Base-by-base conservation (phyloP, 2,797 vertebrate genomes). In the Xenopus petersii region DNA sequence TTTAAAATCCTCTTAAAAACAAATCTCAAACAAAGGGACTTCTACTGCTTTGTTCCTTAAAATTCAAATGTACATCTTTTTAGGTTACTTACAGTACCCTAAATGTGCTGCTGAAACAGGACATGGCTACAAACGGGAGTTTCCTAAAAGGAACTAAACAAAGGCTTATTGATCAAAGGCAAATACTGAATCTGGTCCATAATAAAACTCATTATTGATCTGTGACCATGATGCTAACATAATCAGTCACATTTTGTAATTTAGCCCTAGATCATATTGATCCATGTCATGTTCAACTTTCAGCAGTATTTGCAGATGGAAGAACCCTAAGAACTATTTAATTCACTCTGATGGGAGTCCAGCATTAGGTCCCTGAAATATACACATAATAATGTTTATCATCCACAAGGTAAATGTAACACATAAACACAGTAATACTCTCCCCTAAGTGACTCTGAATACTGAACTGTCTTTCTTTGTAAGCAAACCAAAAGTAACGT, bases 221-320 rank as follows among this genome's bases (percentile, higher is more conserved):
- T 93, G 87, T 82, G 81, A 86, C 86, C 88, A 93, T 90, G 91
- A 94, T 92, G 94, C 89, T 94, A 94, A 95, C 90, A 89, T 93
- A 93, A 93, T 92, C 91, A 93, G 93, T 93, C 93, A 93, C 92
- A 93, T 93, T 92, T 90, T 93, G 92, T 93, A 93, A 94, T 92
- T 92, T 92, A 92, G 91, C 86, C 87, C 81, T 84, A 93, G 91
- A 93, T 93, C 91, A 89, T 93, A 95, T 94, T 94, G 95, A 98
- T 96, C 91, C 89, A 85, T 95, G 96, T 97, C 95, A 95, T 94
- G 89, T 95, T 90, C 92, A 95, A 97, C 94, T 95, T 95, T 92
- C 93, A 94, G 93, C 93, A 95, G 94, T 95, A 95, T 94, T 94
- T 94, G 91, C 79, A 77, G 87, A 92, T 89, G 85, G 85, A 83